Evolutionary conservation across 2,888 invertebrate genomes (phyloP).

Genomic region (Aleiodes testaceus): DNA sequence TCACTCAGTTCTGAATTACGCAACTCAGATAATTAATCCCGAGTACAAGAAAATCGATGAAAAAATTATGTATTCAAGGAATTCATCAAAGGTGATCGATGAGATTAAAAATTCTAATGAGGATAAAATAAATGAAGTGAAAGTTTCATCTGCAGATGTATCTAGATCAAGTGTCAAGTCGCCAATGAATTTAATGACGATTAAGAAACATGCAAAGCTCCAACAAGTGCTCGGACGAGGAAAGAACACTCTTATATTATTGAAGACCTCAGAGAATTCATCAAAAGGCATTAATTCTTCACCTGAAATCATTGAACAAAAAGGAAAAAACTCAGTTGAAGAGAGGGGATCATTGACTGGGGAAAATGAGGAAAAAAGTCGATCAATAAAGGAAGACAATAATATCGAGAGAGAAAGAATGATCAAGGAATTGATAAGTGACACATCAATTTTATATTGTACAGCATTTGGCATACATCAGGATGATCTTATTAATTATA

Average conservation of each 20-base stretch:
- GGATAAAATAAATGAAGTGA: background rate
- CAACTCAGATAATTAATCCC: constrained; percentile 57
- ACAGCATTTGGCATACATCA: constrained; percentile 65
- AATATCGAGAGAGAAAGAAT: constrained; percentile 45
- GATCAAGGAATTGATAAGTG: constrained; percentile 63
- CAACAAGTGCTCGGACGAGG: constrained; percentile 54
- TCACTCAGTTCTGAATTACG: constrained; percentile 63
- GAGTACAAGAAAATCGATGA: constrained; percentile 52
- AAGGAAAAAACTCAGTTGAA: constrained; percentile 6
- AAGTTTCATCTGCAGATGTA: background rate
- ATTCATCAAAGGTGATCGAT: background rate
- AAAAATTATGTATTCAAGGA: constrained; percentile 31
- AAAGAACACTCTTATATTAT: constrained; percentile 55
- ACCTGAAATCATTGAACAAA: background rate
- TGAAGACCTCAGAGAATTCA: constrained; percentile 53
- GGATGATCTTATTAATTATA: constrained; percentile 63
- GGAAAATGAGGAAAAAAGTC: constrained; percentile 22
- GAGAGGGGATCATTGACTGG: constrained; percentile 6
- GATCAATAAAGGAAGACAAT: constrained; percentile 6
- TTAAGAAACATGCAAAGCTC: constrained; percentile 46
- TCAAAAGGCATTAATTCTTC: constrained; percentile 37
- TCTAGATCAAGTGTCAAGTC: constrained; percentile 8
- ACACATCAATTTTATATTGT: constrained; percentile 68
- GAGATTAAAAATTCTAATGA: background rate
- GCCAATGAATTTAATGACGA: constrained; percentile 29